These are phyloP conservation scores for Argyrosomus japonicus DNA, from an alignment of 2,113 vertebrate species.

Conservation along the genomic window DNA sequence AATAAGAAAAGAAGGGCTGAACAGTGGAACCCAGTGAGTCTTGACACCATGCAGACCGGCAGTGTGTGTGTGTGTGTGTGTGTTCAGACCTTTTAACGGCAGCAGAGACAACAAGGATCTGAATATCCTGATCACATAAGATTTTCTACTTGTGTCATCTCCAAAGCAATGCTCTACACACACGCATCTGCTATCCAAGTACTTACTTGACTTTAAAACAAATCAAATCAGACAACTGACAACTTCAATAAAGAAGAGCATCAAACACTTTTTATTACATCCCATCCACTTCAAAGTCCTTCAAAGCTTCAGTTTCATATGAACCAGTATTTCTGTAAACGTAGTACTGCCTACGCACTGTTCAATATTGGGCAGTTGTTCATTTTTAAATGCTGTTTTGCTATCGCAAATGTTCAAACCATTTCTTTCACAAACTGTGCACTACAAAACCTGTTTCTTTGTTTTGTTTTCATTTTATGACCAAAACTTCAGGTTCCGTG, in stretches of 20 bases:
- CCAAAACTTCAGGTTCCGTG: background rate
- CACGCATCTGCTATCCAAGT: background rate
- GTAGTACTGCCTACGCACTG: background rate
- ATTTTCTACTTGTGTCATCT: background rate
- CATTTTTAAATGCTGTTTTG: background rate
- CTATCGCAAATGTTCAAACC: background rate
- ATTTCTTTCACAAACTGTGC: background rate
- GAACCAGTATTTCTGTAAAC: background rate
- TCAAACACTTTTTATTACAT: background rate
- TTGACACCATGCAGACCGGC: background rate
- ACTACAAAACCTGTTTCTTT: background rate
- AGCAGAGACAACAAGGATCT: background rate
- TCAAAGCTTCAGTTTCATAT: background rate
- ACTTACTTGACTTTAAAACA: constrained; percentile 5
- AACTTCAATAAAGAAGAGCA: background rate
- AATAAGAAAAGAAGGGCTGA: background rate
- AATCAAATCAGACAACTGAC: constrained; percentile 20
- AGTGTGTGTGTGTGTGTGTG: constrained; percentile 7
- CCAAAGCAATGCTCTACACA: background rate
- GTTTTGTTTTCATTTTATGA: background rate
- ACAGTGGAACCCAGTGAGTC: background rate
- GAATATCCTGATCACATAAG: background rate
- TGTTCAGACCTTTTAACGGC: background rate
- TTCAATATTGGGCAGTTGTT: background rate
- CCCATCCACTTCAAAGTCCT: background rate